phyloP scores from a whole-genome alignment of 2,888 invertebrate species.

The Melanostoma scalare region DNA sequence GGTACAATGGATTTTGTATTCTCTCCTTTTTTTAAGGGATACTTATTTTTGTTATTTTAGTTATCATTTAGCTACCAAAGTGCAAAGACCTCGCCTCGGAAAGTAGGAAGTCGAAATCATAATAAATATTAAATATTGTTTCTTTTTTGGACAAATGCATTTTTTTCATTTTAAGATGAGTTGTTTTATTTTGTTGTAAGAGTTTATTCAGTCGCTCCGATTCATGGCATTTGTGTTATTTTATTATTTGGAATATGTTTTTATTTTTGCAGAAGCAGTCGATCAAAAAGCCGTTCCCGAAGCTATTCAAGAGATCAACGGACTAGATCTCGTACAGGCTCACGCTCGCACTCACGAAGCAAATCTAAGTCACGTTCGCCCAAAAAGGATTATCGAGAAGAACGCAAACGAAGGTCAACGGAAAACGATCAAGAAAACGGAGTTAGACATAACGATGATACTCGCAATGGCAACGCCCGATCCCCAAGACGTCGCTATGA shows the following conservation, averaged over 20 bases:
- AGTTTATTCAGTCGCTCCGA: no score
- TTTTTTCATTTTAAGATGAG: no score
- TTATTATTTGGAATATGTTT: not conserved
- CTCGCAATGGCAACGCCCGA: slow-evolving; percentile 43
- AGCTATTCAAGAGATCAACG: slow-evolving; percentile 84
- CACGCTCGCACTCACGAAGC: slow-evolving; percentile 82
- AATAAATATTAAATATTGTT: no score
- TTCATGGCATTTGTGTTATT: no score
- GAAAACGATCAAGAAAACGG: slow-evolving; percentile 53
- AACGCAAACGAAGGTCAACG: slow-evolving; percentile 35
- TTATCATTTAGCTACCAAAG: no score
- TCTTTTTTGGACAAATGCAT: no score
- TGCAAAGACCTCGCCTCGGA: no score
- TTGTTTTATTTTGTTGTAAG: no score
- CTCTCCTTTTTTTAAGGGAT: no score
- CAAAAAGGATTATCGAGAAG: slow-evolving; percentile 79
- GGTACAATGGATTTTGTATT: no score
- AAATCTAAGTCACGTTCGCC: slow-evolving; percentile 78
- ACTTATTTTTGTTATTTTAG: no score
- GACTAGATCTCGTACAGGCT: slow-evolving; percentile 81
- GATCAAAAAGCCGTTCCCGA: slow-evolving; percentile 86
- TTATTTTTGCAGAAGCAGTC: slow-evolving; percentile 50
- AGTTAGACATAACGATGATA: slow-evolving; percentile 33
- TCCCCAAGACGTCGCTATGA: slow-evolving; percentile 54
- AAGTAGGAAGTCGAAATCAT: no score